Evolutionary conservation across 2,797 vertebrate species (phyloP), one percentile per base, ranked within the genome.

Genomic region (Chelmon rostratus): DNA sequence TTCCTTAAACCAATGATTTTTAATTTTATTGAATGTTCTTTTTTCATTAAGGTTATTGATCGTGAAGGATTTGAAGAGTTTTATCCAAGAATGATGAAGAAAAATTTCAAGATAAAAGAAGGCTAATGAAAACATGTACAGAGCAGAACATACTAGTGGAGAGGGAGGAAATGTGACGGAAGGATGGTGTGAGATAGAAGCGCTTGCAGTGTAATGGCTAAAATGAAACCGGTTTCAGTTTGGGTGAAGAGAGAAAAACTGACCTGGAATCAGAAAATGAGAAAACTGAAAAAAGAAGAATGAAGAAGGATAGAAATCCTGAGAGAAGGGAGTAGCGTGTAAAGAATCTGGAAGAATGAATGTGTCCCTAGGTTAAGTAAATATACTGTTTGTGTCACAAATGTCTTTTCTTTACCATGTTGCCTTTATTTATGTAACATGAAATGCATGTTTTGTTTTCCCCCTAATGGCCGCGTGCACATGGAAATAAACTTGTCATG

Each of bases 1-100:
- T 81, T 78, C 76, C 59, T 63, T 52, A 96, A 96, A 95, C 93
- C 94, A 94, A 96, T 96, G 95, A 98, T 96, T 96, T 97, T 97
- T 97, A 97, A 18, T 97, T 96, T 96, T 97, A 97, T 97, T 98
- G 96, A 98, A 98, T 98, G 97, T 98, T 98, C 96, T 98, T 98
- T 97, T 98, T 98, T 97, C 96, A 97, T 97, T 97, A 98, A 98
- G 97, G 97, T 98, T 97, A 98, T 97, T 98, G 96, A 96, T 97
- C 97, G 96, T 96, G 97, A 98, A 97, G 97, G 97, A 97, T 97
- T 97, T 96, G 97, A 98, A 98, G 97, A 99, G 97, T 98, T 97
- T 97, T 97, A 97, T 97, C 96, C 97, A 98, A 98, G 97, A 98
- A 97, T 98, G 96, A 96, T 96, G 97, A 98, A 98, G 97, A 98